Percentiles rank a stretch among this genome's conserved stretches.
Conservation (phyloP, 2,888 invertebrate genomes). For the Synergus laeviventris region DNA sequence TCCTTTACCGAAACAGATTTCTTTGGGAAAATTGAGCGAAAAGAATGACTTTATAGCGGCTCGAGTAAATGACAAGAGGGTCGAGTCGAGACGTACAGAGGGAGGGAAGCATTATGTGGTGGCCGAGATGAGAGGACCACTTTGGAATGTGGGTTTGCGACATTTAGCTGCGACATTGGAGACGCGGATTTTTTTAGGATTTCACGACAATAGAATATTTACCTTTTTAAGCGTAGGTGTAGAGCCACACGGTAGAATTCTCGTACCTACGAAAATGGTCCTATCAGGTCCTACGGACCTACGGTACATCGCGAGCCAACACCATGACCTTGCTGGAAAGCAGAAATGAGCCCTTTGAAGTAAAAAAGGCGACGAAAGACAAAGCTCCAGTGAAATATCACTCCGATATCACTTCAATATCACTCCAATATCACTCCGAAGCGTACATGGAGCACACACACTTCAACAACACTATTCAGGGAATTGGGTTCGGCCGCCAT, state of each 20-base stretch:
- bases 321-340: conserved; percentile 58
- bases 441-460: conserved; percentile 43
- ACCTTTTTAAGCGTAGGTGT: conserved; percentile 56
- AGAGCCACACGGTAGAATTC: conserved; percentile 58
- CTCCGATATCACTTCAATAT: too few species aligned
- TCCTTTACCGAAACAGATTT: neutral
- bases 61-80: conserved; percentile 24
- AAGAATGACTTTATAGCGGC: neutral
- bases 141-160: conserved; percentile 37
- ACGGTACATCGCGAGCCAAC: conserved; percentile 67
- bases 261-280: conserved; percentile 38
- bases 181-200: conserved; percentile 4
- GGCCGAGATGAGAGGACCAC: conserved; percentile 43
- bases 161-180: neutral
- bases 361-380: conserved; percentile 16
- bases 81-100: conserved; percentile 24
- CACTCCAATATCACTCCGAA: conserved; percentile 20
- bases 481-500: conserved; percentile 70
- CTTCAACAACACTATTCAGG: conserved; percentile 68
- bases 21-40: neutral
- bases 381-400: conserved; percentile 35
- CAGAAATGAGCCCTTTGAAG: conserved; percentile 35
- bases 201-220: conserved; percentile 45
- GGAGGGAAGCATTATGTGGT: conserved; percentile 38
- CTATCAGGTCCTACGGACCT: conserved; percentile 43